Evolutionary conservation across 2,888 invertebrate species (phyloP).

Genomic region (Idaea dimidiata): DNA sequence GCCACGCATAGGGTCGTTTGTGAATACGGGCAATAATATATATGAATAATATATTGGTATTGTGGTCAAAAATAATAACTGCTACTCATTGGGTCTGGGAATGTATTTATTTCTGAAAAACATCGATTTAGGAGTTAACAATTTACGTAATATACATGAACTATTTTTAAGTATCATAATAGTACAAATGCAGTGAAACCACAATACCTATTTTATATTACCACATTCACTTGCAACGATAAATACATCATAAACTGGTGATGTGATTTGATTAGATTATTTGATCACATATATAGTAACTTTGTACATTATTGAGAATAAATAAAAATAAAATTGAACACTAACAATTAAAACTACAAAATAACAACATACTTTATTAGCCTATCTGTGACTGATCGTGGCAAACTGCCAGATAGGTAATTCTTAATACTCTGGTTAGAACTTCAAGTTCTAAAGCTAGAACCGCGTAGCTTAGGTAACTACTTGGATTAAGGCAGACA

Average conservation of each 20-base stretch:
- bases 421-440: too few relatives aligned
- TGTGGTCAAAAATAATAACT: not conserved
- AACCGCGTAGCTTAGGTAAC: too few relatives aligned
- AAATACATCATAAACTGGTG: not conserved
- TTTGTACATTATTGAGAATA: not conserved
- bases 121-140: not conserved
- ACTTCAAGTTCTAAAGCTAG: too few relatives aligned
- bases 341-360: not conserved
- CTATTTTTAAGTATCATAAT: not conserved
- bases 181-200: not conserved
- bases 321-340: not conserved
- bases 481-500: too few relatives aligned
- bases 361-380: conserved; percentile 4
- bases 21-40: too few relatives aligned
- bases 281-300: not conserved
- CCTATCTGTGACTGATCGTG: not conserved
- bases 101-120: conserved; percentile 1
- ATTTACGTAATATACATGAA: not conserved
- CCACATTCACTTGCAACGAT: not conserved
- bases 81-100: not conserved
- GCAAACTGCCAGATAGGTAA: not conserved
- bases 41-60: not conserved
- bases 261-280: not conserved
- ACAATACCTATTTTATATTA: not conserved
- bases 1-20: too few relatives aligned